phyloP scores from a whole-genome alignment of 2,113 vertebrate species.

The Pelvicachromis taeniatus region DNA sequence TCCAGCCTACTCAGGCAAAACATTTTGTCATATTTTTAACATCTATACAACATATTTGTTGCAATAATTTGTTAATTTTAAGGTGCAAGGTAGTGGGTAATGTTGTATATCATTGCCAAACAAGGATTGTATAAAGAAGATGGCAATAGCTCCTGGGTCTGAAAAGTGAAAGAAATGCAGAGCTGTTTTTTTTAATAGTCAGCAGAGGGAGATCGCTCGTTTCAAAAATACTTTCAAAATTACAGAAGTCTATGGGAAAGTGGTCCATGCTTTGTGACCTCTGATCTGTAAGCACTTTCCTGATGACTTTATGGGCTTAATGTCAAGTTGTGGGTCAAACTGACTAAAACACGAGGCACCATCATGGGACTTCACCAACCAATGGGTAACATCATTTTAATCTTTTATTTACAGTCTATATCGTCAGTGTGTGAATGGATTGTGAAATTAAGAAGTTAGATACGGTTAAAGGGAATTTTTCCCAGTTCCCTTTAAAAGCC shows the following conservation, averaged over 20 bases:
- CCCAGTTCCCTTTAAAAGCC: not conserved
- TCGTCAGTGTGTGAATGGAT: not conserved
- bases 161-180: not conserved
- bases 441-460: not conserved
- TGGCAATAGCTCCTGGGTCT: not conserved
- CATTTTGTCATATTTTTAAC: not conserved
- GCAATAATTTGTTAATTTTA: not conserved
- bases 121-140: not conserved
- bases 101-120: not conserved
- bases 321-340: not conserved
- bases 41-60: accelerated
- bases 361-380: not conserved
- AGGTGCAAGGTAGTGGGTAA: not conserved
- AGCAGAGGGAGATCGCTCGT: not conserved
- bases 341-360: not conserved
- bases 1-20: not conserved
- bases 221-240: not conserved
- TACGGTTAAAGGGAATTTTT: not conserved
- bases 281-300: not conserved
- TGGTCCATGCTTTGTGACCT: not conserved
- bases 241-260: not conserved
- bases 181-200: not conserved
- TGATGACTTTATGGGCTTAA: not conserved
- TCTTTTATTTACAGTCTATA: not conserved
- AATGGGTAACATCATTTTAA: not conserved